Evolutionary conservation across 2,113 vertebrate species (phyloP), one percentile per base, ranked within the genome.

Genomic region (Enhydra lutris): DNA sequence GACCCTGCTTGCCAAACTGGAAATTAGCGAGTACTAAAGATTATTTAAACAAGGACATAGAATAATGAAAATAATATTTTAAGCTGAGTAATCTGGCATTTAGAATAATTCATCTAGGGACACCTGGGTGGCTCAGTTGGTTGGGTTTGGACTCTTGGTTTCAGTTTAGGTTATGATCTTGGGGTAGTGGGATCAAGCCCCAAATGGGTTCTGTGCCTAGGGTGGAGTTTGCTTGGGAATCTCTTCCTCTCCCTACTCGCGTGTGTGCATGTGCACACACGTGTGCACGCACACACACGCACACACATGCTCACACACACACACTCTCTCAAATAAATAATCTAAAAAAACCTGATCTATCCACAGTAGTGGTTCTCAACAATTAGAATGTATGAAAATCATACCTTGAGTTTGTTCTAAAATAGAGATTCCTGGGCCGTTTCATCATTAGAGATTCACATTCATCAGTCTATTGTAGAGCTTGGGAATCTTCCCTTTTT

Each of bases 341-440:
- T 36, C 34, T 69, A 18, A 67, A 67, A 67, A 74, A 34, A 23
- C 61, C 13, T 47, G 1, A 93, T 63, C 96, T 47, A 47, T 50
- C 24, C 91, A 71, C 2, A 91, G 39, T 65, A 82, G 34, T 73
- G 59, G 10, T n/a, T 93, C 81, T 93, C 24, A 88, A 88, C 84
- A 91, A 73, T 73, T 55, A 50, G 42, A 57, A 12, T n/a, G 15
- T 21, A 42, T 93, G 73, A 97, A 93, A 86, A 59, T 73, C 47
- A 73, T 3, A 91, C 23, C 71, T 78, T 67, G 21, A n/a, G 29
- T 91, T 97, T 76, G 18, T 84, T 86, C 59, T 71, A 65, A 86
- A 95, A 65, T 23, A 82, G 59, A 76, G 11, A 29, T 63, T 74
- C 31, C 15, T 26, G 20, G 52, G 34, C 15, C 2, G 6, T 14